These are phyloP conservation scores for Drosophila hawaiiensis DNA, from an alignment of 2,888 invertebrate genomes.

Conservation along the genomic window DNA sequence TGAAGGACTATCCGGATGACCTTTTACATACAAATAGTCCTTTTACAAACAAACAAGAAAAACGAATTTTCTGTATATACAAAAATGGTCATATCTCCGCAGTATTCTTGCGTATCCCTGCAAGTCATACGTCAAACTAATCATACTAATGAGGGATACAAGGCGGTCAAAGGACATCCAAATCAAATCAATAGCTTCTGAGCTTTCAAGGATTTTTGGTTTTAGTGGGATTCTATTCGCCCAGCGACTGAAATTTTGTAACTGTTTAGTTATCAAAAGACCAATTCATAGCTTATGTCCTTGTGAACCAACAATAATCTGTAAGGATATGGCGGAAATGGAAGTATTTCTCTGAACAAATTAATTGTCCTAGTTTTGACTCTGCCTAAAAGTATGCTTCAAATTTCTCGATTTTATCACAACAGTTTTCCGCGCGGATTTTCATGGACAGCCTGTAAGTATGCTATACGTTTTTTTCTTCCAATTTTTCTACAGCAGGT, in stretches of 20 bases:
- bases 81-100: not conserved
- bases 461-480: not conserved
- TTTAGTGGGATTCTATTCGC: no score
- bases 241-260: not conserved
- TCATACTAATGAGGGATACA: not conserved
- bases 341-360: not conserved
- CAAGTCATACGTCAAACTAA: not conserved
- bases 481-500: rapidly evolving
- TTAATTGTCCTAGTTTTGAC: not conserved
- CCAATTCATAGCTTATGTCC: not conserved
- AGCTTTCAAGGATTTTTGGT: no score
- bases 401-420: not conserved
- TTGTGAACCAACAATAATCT: not conserved
- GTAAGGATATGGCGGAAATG: not conserved
- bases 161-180: not conserved
- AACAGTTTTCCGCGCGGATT: rapidly evolving
- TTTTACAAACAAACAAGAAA: not conserved
- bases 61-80: not conserved
- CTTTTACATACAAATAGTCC: not conserved
- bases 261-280: not conserved
- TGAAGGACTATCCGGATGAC: not conserved
- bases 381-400: not conserved
- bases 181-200: no score
- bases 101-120: no score
- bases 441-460: not conserved